These are phyloP conservation scores for Caranx ignobilis DNA, from an alignment of 2,113 vertebrate species.

Conservation along the genomic window DNA sequence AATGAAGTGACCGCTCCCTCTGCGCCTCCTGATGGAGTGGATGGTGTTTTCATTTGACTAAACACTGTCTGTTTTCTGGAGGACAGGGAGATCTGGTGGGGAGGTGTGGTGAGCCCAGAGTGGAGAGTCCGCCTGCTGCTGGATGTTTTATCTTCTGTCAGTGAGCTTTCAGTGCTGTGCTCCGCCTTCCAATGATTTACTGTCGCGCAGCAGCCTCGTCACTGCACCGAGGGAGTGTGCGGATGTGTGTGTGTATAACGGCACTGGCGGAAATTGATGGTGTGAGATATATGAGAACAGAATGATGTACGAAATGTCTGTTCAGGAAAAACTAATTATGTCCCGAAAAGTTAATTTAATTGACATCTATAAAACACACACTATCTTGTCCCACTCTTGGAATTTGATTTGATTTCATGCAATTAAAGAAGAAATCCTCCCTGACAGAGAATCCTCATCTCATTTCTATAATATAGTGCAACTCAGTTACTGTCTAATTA, in stretches of 20 bases:
- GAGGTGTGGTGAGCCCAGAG: constrained; percentile 42
- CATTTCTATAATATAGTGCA: constrained; percentile 8
- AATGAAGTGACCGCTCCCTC: constrained; percentile 11
- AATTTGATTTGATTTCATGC: constrained; percentile 23
- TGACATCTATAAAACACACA: neutral
- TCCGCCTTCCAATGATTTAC: constrained; percentile 79
- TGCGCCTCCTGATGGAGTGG: constrained; percentile 7
- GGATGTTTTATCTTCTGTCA: constrained; percentile 82
- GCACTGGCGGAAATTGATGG: constrained; percentile 20
- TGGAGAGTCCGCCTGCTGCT: constrained; percentile 38
- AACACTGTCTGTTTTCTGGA: constrained; percentile 41
- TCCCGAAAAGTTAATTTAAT: constrained; percentile 33
- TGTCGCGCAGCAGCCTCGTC: constrained; percentile 59
- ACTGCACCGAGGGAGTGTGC: constrained; percentile 32
- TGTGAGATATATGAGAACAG: constrained; percentile 15
- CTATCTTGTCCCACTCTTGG: neutral
- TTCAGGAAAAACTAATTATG: constrained; percentile 21
- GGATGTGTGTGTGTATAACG: constrained; percentile 11
- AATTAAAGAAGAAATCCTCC: constrained; percentile 3
- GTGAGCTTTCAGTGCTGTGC: constrained; percentile 59
- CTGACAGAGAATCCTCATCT: constrained; percentile 9
- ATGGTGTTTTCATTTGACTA: constrained; percentile 56
- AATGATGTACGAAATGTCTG: constrained; percentile 27
- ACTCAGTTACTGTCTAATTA: constrained; percentile 33
- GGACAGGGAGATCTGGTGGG: constrained; percentile 10